These are phyloP conservation scores for Phycodurus eques DNA, from an alignment of 2,113 vertebrate genomes.

Conservation along the genomic window DNA sequence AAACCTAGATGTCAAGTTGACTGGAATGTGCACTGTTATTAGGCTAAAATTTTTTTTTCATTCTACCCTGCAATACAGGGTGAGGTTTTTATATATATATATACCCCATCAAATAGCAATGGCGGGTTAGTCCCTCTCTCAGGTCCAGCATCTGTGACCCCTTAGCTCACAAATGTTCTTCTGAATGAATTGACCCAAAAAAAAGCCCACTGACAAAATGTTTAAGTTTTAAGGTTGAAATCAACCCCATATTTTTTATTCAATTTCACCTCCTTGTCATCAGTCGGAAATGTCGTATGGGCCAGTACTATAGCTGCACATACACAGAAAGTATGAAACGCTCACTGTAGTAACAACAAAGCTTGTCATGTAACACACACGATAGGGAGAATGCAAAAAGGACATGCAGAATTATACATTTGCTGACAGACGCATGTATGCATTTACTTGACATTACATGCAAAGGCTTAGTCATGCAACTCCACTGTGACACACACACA, in stretches of 20 bases:
- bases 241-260: background rate
- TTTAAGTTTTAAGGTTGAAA: background rate
- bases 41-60: background rate
- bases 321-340: background rate
- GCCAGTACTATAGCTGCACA: background rate
- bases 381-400: slow-evolving; percentile 11
- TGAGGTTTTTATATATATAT: background rate
- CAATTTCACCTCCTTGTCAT: background rate
- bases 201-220: background rate
- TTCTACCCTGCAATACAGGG: background rate
- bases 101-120: background rate
- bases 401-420: slow-evolving; percentile 11
- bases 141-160: background rate
- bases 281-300: background rate
- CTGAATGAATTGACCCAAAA: background rate
- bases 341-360: slow-evolving; percentile 2
- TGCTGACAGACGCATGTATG: slow-evolving; percentile 41
- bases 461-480: slow-evolving; percentile 51
- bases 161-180: background rate
- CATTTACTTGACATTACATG: slow-evolving; percentile 44
- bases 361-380: slow-evolving; percentile 27
- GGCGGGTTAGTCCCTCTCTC: background rate
- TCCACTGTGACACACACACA: slow-evolving; percentile 17
- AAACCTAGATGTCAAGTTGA: slow-evolving; percentile 19
- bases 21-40: background rate